Conservation (phyloP, 1,140 invertebrate species). For the Limonius californicus region DNA sequence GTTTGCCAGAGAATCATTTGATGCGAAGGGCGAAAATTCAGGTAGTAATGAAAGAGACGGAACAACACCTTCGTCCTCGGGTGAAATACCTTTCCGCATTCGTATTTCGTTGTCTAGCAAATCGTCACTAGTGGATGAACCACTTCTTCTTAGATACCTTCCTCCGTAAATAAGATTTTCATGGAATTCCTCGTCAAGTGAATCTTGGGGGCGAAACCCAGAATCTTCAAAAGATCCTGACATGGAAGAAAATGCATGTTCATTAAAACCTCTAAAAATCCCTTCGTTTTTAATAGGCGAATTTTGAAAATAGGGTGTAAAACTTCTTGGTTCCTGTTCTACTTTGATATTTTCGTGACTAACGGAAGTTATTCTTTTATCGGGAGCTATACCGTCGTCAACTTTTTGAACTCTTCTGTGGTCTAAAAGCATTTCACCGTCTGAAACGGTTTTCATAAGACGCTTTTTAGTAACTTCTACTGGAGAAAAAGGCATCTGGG, state of each 20-base stretch:
- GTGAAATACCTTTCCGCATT: conserved; percentile 30
- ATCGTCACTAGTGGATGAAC: conserved; percentile 50
- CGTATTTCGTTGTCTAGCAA: conserved; percentile 37
- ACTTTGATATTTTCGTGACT: conserved; percentile 55
- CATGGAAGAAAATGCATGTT: conserved; percentile 41
- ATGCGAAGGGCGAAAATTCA: conserved; percentile 66
- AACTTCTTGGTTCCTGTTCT: conserved; percentile 35
- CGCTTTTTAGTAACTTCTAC: conserved; percentile 51
- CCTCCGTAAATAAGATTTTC: conserved; percentile 72
- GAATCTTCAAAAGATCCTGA: conserved; percentile 32
- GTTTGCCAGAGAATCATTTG: conserved; percentile 73
- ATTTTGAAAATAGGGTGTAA: conserved; percentile 51
- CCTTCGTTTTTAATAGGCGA: conserved; percentile 59
- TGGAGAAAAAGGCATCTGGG: conserved; percentile 54
- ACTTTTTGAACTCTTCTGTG: conserved; percentile 49
- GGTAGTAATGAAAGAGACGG: conserved; percentile 43
- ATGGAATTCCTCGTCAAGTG: conserved; percentile 66
- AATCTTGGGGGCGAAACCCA: conserved; percentile 43
- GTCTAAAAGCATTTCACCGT: conserved; percentile 73
- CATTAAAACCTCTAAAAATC: conserved; percentile 49
- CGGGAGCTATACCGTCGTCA: conserved; percentile 47
- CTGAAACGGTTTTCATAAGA: conserved; percentile 75
- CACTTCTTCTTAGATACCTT: conserved; percentile 67
- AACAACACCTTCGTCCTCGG: conserved; percentile 46
- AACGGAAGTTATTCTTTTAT: conserved; percentile 52